phyloP scores from a whole-genome alignment of 2,888 invertebrate genomes.

The Idaea dimidiata region DNA sequence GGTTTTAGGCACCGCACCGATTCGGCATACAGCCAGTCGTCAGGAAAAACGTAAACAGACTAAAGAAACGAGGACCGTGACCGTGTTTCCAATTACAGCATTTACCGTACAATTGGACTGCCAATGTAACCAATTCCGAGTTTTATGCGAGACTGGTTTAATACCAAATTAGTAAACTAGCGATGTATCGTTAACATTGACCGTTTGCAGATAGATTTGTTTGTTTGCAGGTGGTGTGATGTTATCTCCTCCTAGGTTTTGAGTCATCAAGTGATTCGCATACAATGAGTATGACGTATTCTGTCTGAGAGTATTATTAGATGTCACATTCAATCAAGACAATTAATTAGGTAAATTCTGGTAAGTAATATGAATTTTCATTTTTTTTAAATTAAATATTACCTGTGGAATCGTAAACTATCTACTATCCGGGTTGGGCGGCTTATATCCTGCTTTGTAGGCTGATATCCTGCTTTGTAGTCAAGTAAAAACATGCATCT shows the following conservation, averaged over 20 bases:
- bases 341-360: no score
- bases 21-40: conserved; percentile 55
- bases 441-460: no score
- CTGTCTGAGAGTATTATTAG: neutral
- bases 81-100: conserved; percentile 28
- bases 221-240: conserved; percentile 8
- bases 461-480: no score
- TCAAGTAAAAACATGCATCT: no score
- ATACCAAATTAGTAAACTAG: conserved; percentile 15
- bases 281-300: conserved; percentile 13
- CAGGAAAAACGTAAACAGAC: conserved; percentile 60
- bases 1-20: conserved; percentile 43
- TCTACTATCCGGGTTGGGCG: no score
- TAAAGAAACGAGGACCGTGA: conserved; percentile 38
- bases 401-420: no score
- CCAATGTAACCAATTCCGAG: conserved; percentile 28
- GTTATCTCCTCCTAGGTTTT: conserved; percentile 19
- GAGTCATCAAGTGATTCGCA: conserved; percentile 29
- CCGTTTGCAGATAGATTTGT: neutral
- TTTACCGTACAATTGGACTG: conserved; percentile 12
- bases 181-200: conserved; percentile 20
- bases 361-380: no score
- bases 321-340: no score
- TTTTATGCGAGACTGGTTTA: conserved; percentile 14
- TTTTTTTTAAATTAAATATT: no score